Conservation (phyloP, 2,888 invertebrate genomes). For the Agrochola litura region DNA sequence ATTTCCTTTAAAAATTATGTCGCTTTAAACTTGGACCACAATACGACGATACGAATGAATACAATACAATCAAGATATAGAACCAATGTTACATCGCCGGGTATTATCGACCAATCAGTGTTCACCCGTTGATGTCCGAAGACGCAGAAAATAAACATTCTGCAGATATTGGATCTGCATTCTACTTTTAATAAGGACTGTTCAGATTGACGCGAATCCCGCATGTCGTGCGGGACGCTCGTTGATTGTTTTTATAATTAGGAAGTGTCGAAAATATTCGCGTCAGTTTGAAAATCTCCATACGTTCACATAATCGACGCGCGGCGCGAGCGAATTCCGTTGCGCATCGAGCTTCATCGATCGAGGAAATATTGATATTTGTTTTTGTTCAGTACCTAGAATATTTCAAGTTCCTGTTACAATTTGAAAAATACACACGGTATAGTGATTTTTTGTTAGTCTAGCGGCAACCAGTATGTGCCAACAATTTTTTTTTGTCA, state of each 20-base stretch:
- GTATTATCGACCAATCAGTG: slow-evolving; percentile 58
- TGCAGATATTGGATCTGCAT: slow-evolving; percentile 14
- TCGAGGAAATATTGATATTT: background rate
- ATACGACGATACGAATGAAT: slow-evolving; percentile 6
- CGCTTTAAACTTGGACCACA: slow-evolving; percentile 17
- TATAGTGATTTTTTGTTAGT: background rate
- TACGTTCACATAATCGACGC: background rate
- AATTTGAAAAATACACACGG: background rate
- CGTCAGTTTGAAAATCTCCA: background rate
- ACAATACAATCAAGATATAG: slow-evolving; percentile 44
- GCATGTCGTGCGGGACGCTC: no score
- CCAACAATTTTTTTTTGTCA: background rate
- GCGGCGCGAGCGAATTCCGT: background rate
- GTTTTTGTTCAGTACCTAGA: background rate
- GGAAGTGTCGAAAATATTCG: no score
- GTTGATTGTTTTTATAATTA: background rate
- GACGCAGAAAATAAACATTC: slow-evolving; percentile 20
- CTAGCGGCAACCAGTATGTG: background rate
- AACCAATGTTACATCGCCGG: slow-evolving; percentile 47
- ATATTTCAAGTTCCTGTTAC: background rate
- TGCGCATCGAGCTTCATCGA: background rate
- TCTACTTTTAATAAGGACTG: background rate
- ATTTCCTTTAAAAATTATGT: background rate
- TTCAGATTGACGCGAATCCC: no score
- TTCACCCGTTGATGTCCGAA: slow-evolving; percentile 30